Evolutionary conservation across 1,140 invertebrate genomes (phyloP), one percentile per base, ranked within the genome.

Genomic region (Hetaerina americana): DNA sequence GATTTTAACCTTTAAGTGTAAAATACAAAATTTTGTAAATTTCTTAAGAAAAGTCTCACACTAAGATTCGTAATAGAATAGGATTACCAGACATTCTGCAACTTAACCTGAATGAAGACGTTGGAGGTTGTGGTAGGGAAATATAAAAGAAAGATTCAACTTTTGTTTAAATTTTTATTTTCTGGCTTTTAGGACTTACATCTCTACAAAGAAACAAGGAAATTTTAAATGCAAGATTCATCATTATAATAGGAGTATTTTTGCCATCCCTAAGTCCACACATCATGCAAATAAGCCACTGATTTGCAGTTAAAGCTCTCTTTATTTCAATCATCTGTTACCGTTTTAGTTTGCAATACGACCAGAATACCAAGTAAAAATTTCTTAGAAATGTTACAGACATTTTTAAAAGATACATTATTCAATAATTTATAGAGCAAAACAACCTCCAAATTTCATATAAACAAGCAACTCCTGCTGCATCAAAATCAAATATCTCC

Each of bases 171-270:
- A 18, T 57, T n/a, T 57, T 57, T 57, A 57, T 57, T 57, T 57
- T 57, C 40, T 57, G 40, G 40, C 40, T 57, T 57, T 57, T 18
- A 57, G 40, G 40, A 57, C 40, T 57, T 57, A 57, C 40, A 57
- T 18, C 40, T 57, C 40, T 57, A 57, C 40, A 57, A 57, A 57
- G 40, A 57, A 57, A 57, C 40, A 57, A 57, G 40, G 40, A 57
- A 57, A 57, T 57, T 57, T 57, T 57, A 57, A 57, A 57, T 57
- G 40, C 40, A 57, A 57, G 40, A 57, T 57, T 57, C 40, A 57
- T 57, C 40, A 57, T 57, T 57, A 57, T 57, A 57, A 57, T 57
- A 57, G 10, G 40, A 57, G 40, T 57, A 57, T 18, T 57, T 57
- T 57, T 57, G 40, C 40, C 40, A 57, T 57, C 40, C 40, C 40